These are phyloP conservation scores for Lutjanus campechanus DNA, from an alignment of 2,797 vertebrate species.

Conservation along the genomic window DNA sequence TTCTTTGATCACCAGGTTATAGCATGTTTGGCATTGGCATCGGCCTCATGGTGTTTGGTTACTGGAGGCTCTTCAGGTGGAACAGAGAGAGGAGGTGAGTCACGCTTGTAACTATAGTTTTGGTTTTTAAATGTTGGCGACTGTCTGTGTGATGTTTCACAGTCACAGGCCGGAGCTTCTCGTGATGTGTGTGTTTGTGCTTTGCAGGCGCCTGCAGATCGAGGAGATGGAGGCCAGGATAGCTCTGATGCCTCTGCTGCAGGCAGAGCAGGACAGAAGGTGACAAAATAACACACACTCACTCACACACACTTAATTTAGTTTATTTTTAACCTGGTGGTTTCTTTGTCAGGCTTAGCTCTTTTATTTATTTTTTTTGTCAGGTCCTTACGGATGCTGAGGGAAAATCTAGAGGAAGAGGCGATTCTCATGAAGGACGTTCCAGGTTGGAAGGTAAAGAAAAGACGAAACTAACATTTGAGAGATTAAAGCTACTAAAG, in stretches of 20 bases:
- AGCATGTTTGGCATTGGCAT: conserved; percentile 90
- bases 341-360: not conserved
- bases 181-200: conserved; percentile 24
- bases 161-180: not conserved
- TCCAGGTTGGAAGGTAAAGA: conserved; percentile 94
- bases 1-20: conserved; percentile 83
- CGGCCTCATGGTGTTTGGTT: conserved; percentile 87
- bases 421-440: conserved; percentile 94
- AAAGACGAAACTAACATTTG: not conserved
- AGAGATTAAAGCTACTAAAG: not conserved
- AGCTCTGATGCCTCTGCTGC: conserved; percentile 90
- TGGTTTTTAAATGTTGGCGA: not conserved
- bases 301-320: accelerated
- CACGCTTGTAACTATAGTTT: accelerated
- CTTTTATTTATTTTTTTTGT: no score
- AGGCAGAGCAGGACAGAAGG: conserved; percentile 88
- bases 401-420: conserved; percentile 94
- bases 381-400: conserved; percentile 88
- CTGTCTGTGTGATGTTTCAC: not conserved
- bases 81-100: conserved; percentile 92
- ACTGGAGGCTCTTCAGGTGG: conserved; percentile 89
- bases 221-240: conserved; percentile 93
- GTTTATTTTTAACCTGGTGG: not conserved
- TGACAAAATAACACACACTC: conserved; percentile 38
- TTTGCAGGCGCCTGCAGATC: conserved; percentile 89